Base-by-base conservation (phyloP, 2,797 vertebrate genomes). In the Poecile montanus region DNA sequence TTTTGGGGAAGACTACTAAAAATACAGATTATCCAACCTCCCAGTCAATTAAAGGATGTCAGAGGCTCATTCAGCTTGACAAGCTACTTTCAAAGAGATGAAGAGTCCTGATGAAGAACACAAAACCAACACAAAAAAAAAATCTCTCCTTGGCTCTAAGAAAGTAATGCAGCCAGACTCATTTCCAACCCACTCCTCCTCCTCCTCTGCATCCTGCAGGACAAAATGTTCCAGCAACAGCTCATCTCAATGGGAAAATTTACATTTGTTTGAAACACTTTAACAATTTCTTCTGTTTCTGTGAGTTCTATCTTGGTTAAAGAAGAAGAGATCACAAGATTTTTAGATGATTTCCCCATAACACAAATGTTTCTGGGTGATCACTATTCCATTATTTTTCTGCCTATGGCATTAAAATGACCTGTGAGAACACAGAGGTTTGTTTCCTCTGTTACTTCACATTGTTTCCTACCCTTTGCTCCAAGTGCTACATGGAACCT, bases 171-270 rank as follows among this genome's bases (percentile, higher is more conserved):
- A 96, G 85, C 85, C 93, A 96, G 94, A 95, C 93, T 96, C 73
- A 93, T 94, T 95, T 93, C 91, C 95, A 96, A 57, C 94, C 93
- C 93, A 96, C 93, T 95, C 80, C 88, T 94, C 90, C 86, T 95
- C 89, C 93, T 95, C 89, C 93, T 83, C 95, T 88, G 85, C 83
- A 94, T 94, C 85, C 91, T 90, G 80, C 76, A 96, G 96, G 96
- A 96, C 96, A 94, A 93, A 93, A 88, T 94, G 96, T 96, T 96
- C 96, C 91, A 96, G 88, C 51, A 96, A 90, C 91, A 94, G 93
- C 83, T 94, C 95, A 94, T 91, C 90, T 90, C 17, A 0, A 56
- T 90, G 76, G 93, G 93, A 93, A 94, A 93, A 95, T 91, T 83
- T 89, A 93, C 85, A 95, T 96, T 94, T 90, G 73, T 90, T 94